A percentile compares a stretch with the other conserved stretches of the same genome.
These are phyloP conservation scores for Chelonus insularis DNA, from an alignment of 1,140 invertebrate genomes.

Conservation along the genomic window DNA sequence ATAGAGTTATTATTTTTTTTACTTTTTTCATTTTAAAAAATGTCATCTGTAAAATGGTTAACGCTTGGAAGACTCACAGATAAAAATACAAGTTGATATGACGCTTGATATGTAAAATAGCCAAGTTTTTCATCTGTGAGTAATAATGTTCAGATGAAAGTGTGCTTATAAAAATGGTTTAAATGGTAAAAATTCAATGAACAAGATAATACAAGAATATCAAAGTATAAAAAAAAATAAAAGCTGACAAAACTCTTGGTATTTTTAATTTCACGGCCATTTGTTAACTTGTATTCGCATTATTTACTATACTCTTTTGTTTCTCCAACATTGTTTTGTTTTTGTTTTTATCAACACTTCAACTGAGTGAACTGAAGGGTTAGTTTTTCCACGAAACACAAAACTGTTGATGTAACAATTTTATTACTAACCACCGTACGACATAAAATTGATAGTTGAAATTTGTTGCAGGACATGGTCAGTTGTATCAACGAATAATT, in stretches of 20 bases:
- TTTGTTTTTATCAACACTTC: neutral
- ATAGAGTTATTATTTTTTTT: neutral
- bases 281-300: no score
- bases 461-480: constrained; percentile 15
- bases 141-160: neutral
- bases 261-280: no score
- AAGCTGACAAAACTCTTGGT: no score
- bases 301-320: no score
- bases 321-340: neutral
- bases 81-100: neutral
- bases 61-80: neutral
- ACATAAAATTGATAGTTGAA: constrained; percentile 18
- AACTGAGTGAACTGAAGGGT: neutral
- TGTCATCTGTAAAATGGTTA: neutral
- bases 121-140: neutral
- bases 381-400: neutral
- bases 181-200: no score
- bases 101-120: constrained; percentile 7
- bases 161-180: no score
- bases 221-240: no score
- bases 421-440: constrained; percentile 6
- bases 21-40: neutral
- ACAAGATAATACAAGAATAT: no score
- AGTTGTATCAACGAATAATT: neutral
- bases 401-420: constrained; percentile 14